Evolutionary conservation across 92 coral and sea anemone species (phyloP), one percentile per base, ranked within the genome.

Genomic region (Umimayanthus chanpuru): DNA sequence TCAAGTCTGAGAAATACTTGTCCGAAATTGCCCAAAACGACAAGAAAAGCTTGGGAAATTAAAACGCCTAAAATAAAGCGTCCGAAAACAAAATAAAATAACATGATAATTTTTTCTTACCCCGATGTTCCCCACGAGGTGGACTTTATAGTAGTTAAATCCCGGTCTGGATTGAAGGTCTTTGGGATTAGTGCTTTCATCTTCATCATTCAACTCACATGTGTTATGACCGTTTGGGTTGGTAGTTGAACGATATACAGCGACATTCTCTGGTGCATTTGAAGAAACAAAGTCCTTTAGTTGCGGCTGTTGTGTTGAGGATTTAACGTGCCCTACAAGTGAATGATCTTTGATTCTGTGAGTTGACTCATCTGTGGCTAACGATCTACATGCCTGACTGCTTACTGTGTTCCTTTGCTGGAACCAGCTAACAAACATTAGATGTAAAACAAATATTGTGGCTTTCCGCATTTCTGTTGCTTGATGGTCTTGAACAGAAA

Each of bases 151-250:
- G 73, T 25, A 68, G 73, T 68, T 68, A 30, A n/a, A 68, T 30
- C 73, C 73, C 5, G 73, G 36, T 68, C 73, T 68, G 0, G 32
- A 10, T 30, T 23, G 26, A 68, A 68, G 11, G 32, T n/a, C 30
- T 11, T 29, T 36, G 10, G 11, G 75, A 9, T 70, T 38, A 32
- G 75, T 70, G 39, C 75, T 70, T 38, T 70, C 15, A 70, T 70
- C 75, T 70, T 70, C 75, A 23, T 70, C 75, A 23, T 70, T 71
- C 76, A 71, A 26, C 21, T 71, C 76, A 2, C 76, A 71, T 40
- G 76, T 71, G 16, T 71, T 26, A 10, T 26, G 41, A 28, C 16
- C 76, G 11, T 26, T 71, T n/a, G 18, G 76, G 76, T 15, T 29
- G 76, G 16, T 71, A 71, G 39, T 71, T 71, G 3, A 70, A 70